Evolutionary conservation across 2,797 vertebrate species (phyloP), one percentile per base, ranked within the genome.

Genomic region (Borostomias antarcticus): DNA sequence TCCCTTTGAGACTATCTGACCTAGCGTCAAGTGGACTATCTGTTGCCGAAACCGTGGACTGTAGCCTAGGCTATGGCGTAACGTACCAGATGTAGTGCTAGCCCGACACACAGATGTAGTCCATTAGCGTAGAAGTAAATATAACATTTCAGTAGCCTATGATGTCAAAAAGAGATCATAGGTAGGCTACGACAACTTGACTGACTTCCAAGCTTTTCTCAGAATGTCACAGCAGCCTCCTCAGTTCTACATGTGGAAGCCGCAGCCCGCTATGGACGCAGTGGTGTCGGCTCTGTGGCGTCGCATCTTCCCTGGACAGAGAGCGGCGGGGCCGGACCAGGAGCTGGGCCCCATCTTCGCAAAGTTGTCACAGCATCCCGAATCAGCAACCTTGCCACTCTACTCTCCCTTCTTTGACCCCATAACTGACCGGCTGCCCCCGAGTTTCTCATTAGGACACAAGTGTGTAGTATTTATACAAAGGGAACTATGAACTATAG

Each of bases 361-460:
- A 35, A 52, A 0, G 33, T 52, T 73, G 70, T 62, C 61, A 4
- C 26, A 25, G 2, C 2, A 2, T 11, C 80, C 70, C 33, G 76
- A 74, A 10, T 0, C 10, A 32, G 70, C 72, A 2, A 30, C 48
- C 19, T 30, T 54, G 26, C 47, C 29, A 11, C n/a, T 86, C 23
- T 83, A 78, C 50, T 73, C 74, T 0, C 76, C 70, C 63, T 81
- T 74, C 26, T 82, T 85, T 26, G 77, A 85, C 73, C 78, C 76
- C 7, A 78, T 85, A 67, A 68, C 74, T 45, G 66, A 64, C 30
- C 69, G 0, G 6, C 75, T 84, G 47, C 74, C 78, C 13, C 53
- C 26, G 25, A 57, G 21, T 5, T 29, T 1, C 48, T 26, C 51
- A 61, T 66, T 59, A 30, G 67, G 33, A 43, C 64, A 64, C 11